A percentile compares a stretch with the other conserved stretches of the same genome.
phyloP scores from a whole-genome alignment of 2,113 vertebrate species.

The Pangasianodon gigas region DNA sequence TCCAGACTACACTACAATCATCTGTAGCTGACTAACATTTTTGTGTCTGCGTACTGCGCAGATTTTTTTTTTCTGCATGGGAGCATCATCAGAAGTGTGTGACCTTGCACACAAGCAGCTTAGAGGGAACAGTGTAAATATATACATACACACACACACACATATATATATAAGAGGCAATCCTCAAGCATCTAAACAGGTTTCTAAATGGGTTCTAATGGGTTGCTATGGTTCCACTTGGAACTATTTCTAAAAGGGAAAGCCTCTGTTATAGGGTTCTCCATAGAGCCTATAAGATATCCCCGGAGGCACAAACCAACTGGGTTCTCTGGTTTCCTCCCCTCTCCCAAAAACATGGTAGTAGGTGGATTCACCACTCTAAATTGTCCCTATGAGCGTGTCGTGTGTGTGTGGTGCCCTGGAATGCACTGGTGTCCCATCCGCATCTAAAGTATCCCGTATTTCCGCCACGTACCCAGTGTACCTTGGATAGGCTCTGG shows the following conservation, averaged over 20 bases:
- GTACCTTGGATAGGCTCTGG: background rate
- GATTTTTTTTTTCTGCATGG: background rate
- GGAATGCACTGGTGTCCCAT: background rate
- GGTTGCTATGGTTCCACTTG: background rate
- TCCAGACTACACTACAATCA: background rate
- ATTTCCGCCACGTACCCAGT: background rate
- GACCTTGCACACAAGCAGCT: background rate
- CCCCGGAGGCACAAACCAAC: background rate
- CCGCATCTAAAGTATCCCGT: background rate
- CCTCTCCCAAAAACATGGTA: background rate
- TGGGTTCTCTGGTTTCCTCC: background rate
- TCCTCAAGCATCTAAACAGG: background rate
- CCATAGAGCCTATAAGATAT: background rate
- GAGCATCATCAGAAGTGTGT: background rate
- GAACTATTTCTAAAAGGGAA: background rate
- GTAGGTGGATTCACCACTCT: background rate
- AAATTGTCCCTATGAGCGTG: background rate
- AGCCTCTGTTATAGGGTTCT: background rate
- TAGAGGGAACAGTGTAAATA: background rate
- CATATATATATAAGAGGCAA: too few relatives aligned
- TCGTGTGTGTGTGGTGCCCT: background rate
- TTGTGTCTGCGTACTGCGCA: background rate
- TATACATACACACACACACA: background rate
- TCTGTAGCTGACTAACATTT: background rate
- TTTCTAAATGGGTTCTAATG: background rate